Evolutionary conservation across 2,797 vertebrate genomes (phyloP), one percentile per base, ranked within the genome.

Genomic region (Lithobates sylvaticus): DNA sequence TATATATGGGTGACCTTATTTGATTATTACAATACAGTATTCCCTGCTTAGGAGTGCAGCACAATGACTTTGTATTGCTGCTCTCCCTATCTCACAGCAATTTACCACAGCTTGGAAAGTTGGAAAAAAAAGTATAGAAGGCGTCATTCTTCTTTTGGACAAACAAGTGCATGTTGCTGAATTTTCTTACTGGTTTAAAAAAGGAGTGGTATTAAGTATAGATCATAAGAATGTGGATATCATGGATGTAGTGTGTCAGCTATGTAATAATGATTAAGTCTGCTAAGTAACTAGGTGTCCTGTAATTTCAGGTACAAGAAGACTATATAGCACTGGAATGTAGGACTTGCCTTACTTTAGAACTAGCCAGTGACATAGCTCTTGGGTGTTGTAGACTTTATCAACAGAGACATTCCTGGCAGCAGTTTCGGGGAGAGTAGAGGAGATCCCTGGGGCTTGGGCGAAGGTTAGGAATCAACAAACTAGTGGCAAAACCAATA

Each of bases 341-440:
- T 65, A 86, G 44, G 47, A 76, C 64, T 71, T 65, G 27, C 54
- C 42, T 81, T 39, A 36, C 61, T 23, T 23, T 32, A 65, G 12
- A 67, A 85, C 61, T 47, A 50, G 21, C 13, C 29, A 65, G n/a
- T 86, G 67, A 82, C 79, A 71, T 83, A 83, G 82, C 36, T 64
- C 44, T 68, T 78, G 85, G 85, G 85, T 83, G 85, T 83, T 83
- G 27, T 68, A 65, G 54, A 29, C 27, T 83, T 82, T 27, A 86
- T 77, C 79, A 58, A 83, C 83, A 83, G 77, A 83, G 79, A 78
- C 77, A 86, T 86, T 83, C 67, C 75, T 73, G 68, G 64, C 80
- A 83, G 64, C 74, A 83, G 80, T 86, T 86, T 86, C 85, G 68
- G 80, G 85, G 74, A 86, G 75, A 78, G 85, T 68, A 86, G 80